phyloP scores from a whole-genome alignment of 2,888 invertebrate genomes.

The Cerceris rybyensis region DNA sequence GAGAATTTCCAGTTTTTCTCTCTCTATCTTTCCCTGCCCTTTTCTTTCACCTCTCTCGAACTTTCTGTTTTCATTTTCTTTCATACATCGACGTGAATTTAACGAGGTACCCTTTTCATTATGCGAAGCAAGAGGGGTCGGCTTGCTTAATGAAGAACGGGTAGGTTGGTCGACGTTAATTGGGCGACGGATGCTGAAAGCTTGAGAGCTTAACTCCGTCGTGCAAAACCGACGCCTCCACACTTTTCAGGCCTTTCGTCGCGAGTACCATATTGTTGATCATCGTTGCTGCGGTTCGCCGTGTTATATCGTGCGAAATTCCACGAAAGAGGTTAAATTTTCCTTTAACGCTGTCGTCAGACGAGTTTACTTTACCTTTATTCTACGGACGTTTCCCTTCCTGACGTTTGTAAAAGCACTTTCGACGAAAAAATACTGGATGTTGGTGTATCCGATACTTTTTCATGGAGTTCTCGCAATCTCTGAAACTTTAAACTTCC shows the following conservation, averaged over 20 bases:
- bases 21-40: neutral
- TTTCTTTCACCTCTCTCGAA: neutral
- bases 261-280: constrained; percentile 36
- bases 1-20: constrained; percentile 13
- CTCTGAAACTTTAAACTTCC: too few relatives aligned
- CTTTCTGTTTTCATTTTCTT: neutral
- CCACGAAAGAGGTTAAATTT: constrained; percentile 2
- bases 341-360: neutral
- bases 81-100: constrained; percentile 40
- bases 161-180: constrained; percentile 55
- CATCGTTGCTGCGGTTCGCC: neutral
- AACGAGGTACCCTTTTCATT: constrained; percentile 55
- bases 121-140: constrained; percentile 43
- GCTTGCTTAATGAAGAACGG: constrained; percentile 40
- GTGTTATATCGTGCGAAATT: neutral
- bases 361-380: neutral
- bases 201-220: constrained; percentile 50
- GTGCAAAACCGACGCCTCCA: constrained; percentile 39
- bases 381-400: neutral
- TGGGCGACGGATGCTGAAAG: constrained; percentile 53
- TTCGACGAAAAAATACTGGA: neutral
- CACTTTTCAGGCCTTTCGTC: constrained; percentile 36
- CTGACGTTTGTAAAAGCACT: too few relatives aligned
- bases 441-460: neutral
- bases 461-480: neutral